phyloP scores from a whole-genome alignment of 2,113 vertebrate genomes.

The Cyprinodon brontotheroides region DNA sequence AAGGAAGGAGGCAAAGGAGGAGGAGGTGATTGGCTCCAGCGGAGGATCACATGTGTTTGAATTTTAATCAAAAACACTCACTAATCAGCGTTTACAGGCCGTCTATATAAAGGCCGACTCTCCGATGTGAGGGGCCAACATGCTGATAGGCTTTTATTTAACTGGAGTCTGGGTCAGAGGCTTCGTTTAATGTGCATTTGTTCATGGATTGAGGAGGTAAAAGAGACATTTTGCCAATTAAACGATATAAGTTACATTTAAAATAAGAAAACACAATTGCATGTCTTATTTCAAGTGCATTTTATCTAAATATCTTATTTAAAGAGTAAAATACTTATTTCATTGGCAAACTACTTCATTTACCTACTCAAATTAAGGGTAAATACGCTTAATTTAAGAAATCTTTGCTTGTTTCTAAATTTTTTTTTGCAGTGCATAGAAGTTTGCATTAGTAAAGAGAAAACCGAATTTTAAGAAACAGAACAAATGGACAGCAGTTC shows the following conservation, averaged over 20 bases:
- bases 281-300: no score
- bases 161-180: constrained; percentile 63
- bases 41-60: constrained; percentile 56
- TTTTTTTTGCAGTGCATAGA: constrained; percentile 55
- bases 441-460: constrained; percentile 65
- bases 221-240: no score
- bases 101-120: constrained; percentile 62
- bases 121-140: constrained; percentile 70
- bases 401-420: no score
- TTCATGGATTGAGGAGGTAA: no score
- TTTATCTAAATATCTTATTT: no score
- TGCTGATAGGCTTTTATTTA: constrained; percentile 74
- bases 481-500: constrained; percentile 16
- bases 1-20: constrained; percentile 13
- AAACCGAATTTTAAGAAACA: constrained; percentile 63
- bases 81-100: constrained; percentile 72
- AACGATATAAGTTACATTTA: no score
- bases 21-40: constrained; percentile 38
- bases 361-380: no score
- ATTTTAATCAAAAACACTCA: constrained; percentile 72
- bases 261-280: no score
- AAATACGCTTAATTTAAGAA: no score
- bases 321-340: no score
- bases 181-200: constrained; percentile 61
- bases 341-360: no score